These are phyloP conservation scores for Morphnarchus princeps DNA, from an alignment of 2,113 vertebrate genomes.

Conservation along the genomic window DNA sequence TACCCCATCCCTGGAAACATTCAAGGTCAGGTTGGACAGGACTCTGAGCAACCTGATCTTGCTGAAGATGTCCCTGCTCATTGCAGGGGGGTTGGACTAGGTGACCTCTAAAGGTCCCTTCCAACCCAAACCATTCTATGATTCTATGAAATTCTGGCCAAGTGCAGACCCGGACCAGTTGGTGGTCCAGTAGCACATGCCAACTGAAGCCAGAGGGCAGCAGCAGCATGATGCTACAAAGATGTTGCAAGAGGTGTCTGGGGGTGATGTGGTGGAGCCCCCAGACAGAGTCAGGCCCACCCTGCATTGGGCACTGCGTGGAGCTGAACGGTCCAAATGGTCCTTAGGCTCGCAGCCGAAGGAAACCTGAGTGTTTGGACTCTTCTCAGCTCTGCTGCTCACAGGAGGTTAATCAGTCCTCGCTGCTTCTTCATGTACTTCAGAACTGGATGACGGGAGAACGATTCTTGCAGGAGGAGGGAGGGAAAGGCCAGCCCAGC, in stretches of 20 bases:
- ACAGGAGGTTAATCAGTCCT: neutral
- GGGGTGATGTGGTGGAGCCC: neutral
- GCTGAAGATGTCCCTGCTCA: neutral
- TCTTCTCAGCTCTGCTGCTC: neutral
- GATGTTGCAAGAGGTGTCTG: neutral
- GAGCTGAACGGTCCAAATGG: neutral
- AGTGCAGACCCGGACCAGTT: neutral
- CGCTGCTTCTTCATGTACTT: neutral
- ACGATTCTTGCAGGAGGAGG: neutral
- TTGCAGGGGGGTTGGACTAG: no score
- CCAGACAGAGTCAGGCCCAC: neutral
- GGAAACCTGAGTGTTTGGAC: neutral
- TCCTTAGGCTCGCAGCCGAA: neutral
- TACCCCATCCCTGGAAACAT: neutral
- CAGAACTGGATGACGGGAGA: neutral
- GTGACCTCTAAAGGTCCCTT: neutral
- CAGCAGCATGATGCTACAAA: neutral
- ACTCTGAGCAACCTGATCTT: neutral
- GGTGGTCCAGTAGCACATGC: neutral
- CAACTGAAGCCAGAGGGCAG: neutral
- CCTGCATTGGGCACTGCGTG: rapidly evolving
- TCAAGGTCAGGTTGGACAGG: rapidly evolving
- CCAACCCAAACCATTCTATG: neutral
- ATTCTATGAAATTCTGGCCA: neutral
- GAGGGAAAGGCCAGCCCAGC: neutral